Conservation (phyloP, 2,113 vertebrate species). For the Cinclus mexicanus region DNA sequence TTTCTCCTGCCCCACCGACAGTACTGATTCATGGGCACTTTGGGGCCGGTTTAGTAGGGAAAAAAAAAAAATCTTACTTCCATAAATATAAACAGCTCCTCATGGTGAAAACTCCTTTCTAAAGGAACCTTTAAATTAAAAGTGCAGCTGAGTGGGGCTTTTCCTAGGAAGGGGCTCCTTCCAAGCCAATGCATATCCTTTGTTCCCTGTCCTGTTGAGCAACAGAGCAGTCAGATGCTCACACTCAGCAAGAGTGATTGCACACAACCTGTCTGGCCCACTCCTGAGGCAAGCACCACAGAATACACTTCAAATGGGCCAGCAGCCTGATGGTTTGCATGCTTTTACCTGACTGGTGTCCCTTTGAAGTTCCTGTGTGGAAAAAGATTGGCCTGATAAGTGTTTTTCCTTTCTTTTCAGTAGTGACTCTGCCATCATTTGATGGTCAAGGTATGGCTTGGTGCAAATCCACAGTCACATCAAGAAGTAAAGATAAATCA, state of each 20-base stretch:
- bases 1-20: neutral
- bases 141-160: neutral
- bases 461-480: neutral
- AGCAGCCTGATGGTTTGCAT: slow-evolving; percentile 9
- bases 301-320: neutral
- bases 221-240: neutral
- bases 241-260: neutral
- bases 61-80: neutral
- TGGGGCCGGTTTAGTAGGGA: neutral
- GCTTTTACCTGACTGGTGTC: slow-evolving; percentile 1
- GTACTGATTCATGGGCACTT: neutral
- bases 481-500: neutral
- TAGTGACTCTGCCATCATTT: neutral
- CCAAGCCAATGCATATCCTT: neutral
- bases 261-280: slow-evolving; percentile 29
- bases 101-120: neutral
- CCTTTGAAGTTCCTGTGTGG: neutral
- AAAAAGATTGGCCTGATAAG: slow-evolving; percentile 17
- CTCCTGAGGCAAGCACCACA: slow-evolving; percentile 17
- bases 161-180: neutral
- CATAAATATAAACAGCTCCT: neutral
- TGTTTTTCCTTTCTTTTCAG: neutral
- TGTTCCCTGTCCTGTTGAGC: neutral
- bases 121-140: neutral
- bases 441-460: neutral